Percentiles rank a stretch among this genome's conserved stretches.
Evolutionary conservation across 2,888 invertebrate genomes (phyloP).

Genomic region (Tiphia femorata): DNA sequence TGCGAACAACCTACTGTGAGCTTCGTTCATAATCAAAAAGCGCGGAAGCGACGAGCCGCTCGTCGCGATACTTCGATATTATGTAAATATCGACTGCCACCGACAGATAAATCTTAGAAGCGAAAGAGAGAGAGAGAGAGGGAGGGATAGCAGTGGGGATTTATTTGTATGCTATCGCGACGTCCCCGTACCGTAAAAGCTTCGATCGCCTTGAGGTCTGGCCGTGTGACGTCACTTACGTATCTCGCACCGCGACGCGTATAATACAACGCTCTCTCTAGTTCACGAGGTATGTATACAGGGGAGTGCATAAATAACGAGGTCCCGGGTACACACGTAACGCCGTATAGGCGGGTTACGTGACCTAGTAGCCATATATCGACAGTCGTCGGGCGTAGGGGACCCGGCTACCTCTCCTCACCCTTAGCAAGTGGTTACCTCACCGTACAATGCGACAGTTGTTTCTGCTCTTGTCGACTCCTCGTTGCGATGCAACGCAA

Average conservation of each 20-base stretch:
- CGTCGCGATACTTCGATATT: neutral
- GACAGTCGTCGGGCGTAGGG: too few relatives aligned
- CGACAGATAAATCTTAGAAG: neutral
- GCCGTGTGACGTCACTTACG: too few relatives aligned
- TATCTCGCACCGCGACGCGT: too few relatives aligned
- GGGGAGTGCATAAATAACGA: constrained; percentile 33
- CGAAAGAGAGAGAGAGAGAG: constrained; percentile 4
- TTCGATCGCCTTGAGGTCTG: constrained; percentile 14
- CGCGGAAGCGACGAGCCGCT: too few relatives aligned
- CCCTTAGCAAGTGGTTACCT: constrained; percentile 30
- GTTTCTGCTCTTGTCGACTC: constrained; percentile 20
- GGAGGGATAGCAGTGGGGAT: constrained; percentile 9
- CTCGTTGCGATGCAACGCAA: constrained; percentile 4
- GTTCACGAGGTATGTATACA: constrained; percentile 21
- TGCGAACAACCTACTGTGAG: too few relatives aligned
- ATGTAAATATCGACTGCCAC: neutral
- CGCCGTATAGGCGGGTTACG: constrained; percentile 35
- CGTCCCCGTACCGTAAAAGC: neutral
- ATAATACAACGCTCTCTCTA: constrained; percentile 11
- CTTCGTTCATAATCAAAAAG: too few relatives aligned
- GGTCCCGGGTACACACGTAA: constrained; percentile 18
- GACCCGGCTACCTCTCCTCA: constrained; percentile 30
- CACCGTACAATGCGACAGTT: constrained; percentile 39
- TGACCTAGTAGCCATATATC: constrained; percentile 43
- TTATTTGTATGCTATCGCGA: constrained; percentile 3